These are phyloP conservation scores for Rhinogobio ventralis DNA, from an alignment of 2,797 vertebrate species.

Conservation along the genomic window DNA sequence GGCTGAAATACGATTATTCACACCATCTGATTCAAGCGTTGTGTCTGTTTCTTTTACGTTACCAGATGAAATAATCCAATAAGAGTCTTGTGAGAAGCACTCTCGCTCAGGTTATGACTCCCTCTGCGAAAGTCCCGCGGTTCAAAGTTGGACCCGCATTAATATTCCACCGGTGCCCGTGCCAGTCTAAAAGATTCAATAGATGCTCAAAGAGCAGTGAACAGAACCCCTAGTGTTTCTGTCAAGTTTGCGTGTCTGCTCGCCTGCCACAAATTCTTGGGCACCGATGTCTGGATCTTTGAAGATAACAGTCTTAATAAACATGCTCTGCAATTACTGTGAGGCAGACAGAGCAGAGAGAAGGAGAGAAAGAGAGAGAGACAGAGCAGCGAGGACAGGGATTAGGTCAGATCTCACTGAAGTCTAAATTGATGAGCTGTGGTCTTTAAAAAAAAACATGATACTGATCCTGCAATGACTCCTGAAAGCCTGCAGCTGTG, in stretches of 20 bases:
- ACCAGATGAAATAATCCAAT: slow-evolving; percentile 60
- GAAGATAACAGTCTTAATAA: slow-evolving; percentile 85
- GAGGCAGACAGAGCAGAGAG: slow-evolving; percentile 58
- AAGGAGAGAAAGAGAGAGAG: slow-evolving; percentile 33
- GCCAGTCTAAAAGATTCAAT: slow-evolving; percentile 57
- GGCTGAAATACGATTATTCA: slow-evolving; percentile 76
- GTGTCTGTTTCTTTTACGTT: slow-evolving; percentile 64
- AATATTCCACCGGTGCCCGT: slow-evolving; percentile 73
- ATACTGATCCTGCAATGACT: slow-evolving; percentile 69
- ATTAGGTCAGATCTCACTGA: slow-evolving; percentile 79
- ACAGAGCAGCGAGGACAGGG: slow-evolving; percentile 71
- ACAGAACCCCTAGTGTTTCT: slow-evolving; percentile 76
- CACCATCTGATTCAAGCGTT: slow-evolving; percentile 65
- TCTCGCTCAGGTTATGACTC: slow-evolving; percentile 70
- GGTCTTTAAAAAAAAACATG: slow-evolving; percentile 74
- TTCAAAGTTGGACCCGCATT: slow-evolving; percentile 75
- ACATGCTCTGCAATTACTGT: slow-evolving; percentile 84
- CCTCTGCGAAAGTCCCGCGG: slow-evolving; percentile 52
- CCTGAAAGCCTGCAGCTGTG: slow-evolving; percentile 43
- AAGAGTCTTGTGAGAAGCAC: slow-evolving; percentile 65
- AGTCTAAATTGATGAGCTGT: slow-evolving; percentile 78
- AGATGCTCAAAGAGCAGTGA: slow-evolving; percentile 58
- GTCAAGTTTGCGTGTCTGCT: slow-evolving; percentile 74
- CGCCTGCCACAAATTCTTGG: slow-evolving; percentile 70
- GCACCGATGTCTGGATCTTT: slow-evolving; percentile 82